Evolutionary conservation across 1,140 invertebrate genomes (phyloP).

Genomic region (Probaryconus sp.): DNA sequence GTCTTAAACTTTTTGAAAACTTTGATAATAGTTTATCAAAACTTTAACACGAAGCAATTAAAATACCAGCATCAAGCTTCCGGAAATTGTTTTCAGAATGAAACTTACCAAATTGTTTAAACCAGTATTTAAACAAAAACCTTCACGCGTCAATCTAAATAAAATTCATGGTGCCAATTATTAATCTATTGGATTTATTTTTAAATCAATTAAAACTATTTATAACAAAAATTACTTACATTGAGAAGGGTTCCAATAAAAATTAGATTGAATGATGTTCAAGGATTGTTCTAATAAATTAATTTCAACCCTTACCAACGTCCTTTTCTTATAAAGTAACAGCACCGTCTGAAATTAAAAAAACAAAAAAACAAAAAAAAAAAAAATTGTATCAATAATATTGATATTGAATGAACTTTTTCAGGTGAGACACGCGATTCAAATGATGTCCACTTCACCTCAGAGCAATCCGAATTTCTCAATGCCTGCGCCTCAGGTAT

Average conservation of each 20-base stretch:
- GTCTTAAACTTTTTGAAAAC: slow-evolving; percentile 22
- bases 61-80: slow-evolving; percentile 14
- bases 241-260: too few species aligned
- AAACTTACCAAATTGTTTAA: slow-evolving; percentile 29
- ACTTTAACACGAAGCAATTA: slow-evolving; percentile 35
- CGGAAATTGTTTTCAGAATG: not conserved
- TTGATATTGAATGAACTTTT: slow-evolving; percentile 6
- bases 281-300: too few species aligned
- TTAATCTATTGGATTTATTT: too few species aligned
- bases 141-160: slow-evolving; percentile 19
- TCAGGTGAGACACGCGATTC: slow-evolving; percentile 88
- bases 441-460: slow-evolving; percentile 83
- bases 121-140: slow-evolving; percentile 24
- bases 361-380: too few species aligned
- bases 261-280: too few species aligned
- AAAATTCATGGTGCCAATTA: slow-evolving; percentile 5
- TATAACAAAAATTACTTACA: too few species aligned
- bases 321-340: too few species aligned
- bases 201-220: too few species aligned
- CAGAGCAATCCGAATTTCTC: slow-evolving; percentile 78
- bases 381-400: slow-evolving; percentile 1
- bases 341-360: too few species aligned
- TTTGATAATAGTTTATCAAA: slow-evolving; percentile 28
- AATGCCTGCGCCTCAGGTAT: slow-evolving; percentile 76
- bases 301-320: too few species aligned